Percentiles rank a stretch among this genome's conserved stretches.
These are phyloP conservation scores for Dinoponera quadriceps DNA, from an alignment of 1,140 invertebrate genomes.

Conservation along the genomic window DNA sequence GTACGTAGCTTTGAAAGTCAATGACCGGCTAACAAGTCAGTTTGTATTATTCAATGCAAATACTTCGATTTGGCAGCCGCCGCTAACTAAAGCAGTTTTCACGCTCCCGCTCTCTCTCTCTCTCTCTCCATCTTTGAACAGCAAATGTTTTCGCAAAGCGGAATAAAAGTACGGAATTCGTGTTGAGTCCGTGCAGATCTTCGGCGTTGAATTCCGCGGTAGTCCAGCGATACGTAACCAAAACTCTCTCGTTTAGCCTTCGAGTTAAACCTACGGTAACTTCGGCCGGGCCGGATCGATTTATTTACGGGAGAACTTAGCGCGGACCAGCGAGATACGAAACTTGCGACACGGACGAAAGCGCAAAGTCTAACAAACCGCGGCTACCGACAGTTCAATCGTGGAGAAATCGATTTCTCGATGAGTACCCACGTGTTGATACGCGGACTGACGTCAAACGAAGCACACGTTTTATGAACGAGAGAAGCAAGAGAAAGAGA, in stretches of 20 bases:
- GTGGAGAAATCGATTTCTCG: slow-evolving; percentile 20
- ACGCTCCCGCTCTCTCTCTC: not conserved
- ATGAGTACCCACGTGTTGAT: slow-evolving; percentile 65
- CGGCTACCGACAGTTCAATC: slow-evolving; percentile 28
- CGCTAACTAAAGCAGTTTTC: not conserved
- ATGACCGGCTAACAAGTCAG: slow-evolving; percentile 6
- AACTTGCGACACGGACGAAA: slow-evolving; percentile 46
- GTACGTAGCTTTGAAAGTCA: slow-evolving; percentile 7
- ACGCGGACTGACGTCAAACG: slow-evolving; percentile 33
- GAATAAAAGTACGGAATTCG: not conserved
- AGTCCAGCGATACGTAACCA: not conserved
- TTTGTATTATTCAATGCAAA: slow-evolving; percentile 31
- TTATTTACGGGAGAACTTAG: slow-evolving; percentile 55
- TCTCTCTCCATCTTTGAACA: not conserved
- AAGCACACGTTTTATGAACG: slow-evolving; percentile 50
- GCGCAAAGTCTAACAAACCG: slow-evolving; percentile 52
- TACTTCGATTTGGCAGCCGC: not conserved
- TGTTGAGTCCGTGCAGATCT: not conserved
- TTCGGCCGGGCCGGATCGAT: slow-evolving; percentile 11
- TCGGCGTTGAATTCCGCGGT: not conserved
- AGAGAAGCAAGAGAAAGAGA: not conserved
- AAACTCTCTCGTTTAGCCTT: not conserved
- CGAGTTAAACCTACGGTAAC: slow-evolving; percentile 16
- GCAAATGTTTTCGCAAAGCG: not conserved
- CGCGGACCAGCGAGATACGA: slow-evolving; percentile 32